Percentiles rank a stretch among this genome's conserved stretches.
phyloP scores from a whole-genome alignment of 2,113 vertebrate genomes.

The Ciconia boyciana region DNA sequence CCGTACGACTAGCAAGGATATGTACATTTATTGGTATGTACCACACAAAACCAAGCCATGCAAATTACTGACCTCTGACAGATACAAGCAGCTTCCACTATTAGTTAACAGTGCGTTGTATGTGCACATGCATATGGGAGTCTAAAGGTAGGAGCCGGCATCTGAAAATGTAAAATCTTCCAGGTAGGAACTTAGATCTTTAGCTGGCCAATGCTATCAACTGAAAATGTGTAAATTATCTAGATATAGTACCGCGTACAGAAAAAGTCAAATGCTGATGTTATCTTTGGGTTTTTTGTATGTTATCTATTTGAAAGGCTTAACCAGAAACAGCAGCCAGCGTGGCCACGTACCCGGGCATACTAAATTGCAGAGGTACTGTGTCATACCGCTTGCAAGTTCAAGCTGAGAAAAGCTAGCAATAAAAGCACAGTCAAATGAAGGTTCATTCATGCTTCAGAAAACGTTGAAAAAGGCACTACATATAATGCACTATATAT shows the following conservation, averaged over 20 bases:
- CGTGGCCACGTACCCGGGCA: rapidly evolving
- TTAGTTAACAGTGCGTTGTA: background rate
- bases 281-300: background rate
- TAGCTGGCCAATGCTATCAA: background rate
- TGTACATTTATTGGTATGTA: background rate
- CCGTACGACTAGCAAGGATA: background rate
- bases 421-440: background rate
- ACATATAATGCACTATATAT: slow-evolving; percentile 2
- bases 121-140: background rate
- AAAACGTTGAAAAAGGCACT: slow-evolving; percentile 27
- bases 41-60: background rate
- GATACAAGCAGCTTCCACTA: background rate
- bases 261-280: background rate
- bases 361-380: background rate
- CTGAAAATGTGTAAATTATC: background rate
- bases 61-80: slow-evolving; percentile 4
- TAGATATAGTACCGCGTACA: background rate
- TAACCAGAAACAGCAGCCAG: background rate
- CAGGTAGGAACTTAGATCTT: background rate
- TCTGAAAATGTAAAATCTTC: background rate
- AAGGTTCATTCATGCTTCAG: slow-evolving; percentile 43
- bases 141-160: background rate
- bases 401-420: slow-evolving; percentile 14
- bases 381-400: background rate
- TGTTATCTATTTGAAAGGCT: background rate